Evolutionary conservation across 2,113 vertebrate genomes (phyloP).

Genomic region (Pseudorasbora parva): DNA sequence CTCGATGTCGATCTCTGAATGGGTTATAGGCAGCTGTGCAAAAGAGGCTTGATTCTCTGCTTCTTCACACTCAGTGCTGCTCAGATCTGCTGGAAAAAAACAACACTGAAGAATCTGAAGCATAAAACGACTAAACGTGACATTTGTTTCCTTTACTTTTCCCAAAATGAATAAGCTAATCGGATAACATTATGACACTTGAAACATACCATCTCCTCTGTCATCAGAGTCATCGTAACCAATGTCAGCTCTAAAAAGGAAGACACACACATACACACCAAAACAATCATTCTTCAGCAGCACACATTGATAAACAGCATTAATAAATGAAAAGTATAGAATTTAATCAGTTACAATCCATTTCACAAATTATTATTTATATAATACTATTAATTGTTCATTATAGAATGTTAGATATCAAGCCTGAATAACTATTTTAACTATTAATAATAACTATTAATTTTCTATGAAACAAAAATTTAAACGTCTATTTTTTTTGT

Average conservation of each 20-base stretch:
- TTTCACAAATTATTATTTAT: neutral
- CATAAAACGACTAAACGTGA: neutral
- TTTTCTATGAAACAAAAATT: neutral
- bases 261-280: conserved; percentile 40
- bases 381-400: neutral
- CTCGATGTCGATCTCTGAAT: conserved; percentile 73
- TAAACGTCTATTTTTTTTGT: no score
- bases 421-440: neutral
- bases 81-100: conserved; percentile 56
- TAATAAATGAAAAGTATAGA: neutral
- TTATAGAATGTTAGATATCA: neutral
- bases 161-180: conserved; percentile 11
- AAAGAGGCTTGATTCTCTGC: conserved; percentile 28
- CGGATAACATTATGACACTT: neutral
- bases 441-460: neutral
- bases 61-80: conserved; percentile 15
- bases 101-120: neutral
- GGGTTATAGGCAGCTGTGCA: conserved; percentile 56
- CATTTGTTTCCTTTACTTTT: neutral
- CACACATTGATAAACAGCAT: neutral
- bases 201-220: conserved; percentile 64
- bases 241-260: conserved; percentile 64
- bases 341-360: no score
- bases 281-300: conserved; percentile 12
- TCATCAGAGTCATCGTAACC: conserved; percentile 58